Evolutionary conservation across 2,113 vertebrate species (phyloP).

Genomic region (Cebus imitator): DNA sequence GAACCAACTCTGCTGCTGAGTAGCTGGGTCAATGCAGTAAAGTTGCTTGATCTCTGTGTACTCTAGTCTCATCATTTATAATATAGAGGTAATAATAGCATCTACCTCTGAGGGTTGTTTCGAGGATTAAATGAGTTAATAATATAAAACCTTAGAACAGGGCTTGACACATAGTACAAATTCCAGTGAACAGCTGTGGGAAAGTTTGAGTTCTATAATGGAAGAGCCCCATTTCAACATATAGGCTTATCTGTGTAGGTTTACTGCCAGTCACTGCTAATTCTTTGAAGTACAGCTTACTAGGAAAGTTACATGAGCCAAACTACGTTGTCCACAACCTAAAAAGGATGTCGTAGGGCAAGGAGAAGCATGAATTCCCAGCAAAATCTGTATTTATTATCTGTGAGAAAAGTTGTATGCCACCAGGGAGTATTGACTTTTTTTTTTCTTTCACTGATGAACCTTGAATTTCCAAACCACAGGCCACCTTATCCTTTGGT

Average conservation of each 20-base stretch:
- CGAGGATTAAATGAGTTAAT: neutral
- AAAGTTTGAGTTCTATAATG: neutral
- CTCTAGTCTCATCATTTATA: neutral
- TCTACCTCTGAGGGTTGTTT: neutral
- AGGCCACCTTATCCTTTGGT: neutral
- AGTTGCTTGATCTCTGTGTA: neutral
- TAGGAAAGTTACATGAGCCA: neutral
- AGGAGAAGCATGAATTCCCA: neutral
- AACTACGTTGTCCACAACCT: neutral
- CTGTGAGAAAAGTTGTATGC: neutral
- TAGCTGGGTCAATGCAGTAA: neutral
- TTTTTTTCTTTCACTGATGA: constrained; percentile 2
- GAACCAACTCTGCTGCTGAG: neutral
- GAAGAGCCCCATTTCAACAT: neutral
- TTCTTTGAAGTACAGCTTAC: neutral
- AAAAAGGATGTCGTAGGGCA: neutral
- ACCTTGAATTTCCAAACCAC: neutral
- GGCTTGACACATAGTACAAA: neutral
- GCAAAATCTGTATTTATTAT: neutral
- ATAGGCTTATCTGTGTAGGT: neutral
- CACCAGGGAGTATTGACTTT: neutral
- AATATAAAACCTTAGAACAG: neutral
- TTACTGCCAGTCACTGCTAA: neutral
- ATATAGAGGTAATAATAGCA: neutral
- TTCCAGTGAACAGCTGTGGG: neutral